Evolutionary conservation across 2,113 vertebrate genomes (phyloP).

Genomic region (Psilopogon haemacephalus): DNA sequence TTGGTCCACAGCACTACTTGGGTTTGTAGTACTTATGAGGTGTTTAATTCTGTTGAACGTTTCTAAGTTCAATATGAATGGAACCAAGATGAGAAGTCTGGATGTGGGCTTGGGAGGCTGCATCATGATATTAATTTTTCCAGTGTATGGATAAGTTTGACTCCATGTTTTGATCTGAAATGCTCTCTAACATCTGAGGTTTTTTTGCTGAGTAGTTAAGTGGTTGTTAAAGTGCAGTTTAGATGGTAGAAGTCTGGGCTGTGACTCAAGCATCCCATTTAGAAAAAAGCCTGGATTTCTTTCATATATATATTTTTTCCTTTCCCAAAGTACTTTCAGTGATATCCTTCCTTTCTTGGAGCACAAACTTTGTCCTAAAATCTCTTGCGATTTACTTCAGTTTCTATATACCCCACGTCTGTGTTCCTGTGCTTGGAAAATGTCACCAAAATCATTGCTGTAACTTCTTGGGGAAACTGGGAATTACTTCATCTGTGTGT

Average conservation of each 20-base stretch:
- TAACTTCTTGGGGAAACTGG: not conserved
- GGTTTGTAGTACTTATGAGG: not conserved
- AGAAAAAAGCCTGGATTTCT: not conserved
- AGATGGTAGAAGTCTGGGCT: not conserved
- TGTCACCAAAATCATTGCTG: not conserved
- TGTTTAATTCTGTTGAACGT: not conserved
- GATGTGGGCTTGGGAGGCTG: not conserved
- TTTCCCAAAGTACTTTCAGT: not conserved
- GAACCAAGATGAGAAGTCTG: not conserved
- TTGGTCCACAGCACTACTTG: not conserved
- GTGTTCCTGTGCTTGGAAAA: not conserved
- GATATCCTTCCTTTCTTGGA: not conserved
- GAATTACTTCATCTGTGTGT: not conserved
- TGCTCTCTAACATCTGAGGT: not conserved
- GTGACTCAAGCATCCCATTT: not conserved
- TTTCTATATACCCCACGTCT: not conserved
- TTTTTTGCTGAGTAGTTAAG: not conserved
- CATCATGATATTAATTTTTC: fast-evolving
- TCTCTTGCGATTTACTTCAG: not conserved
- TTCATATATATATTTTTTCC: not conserved
- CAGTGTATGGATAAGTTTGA: not conserved
- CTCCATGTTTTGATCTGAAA: not conserved
- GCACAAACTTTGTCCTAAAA: not conserved
- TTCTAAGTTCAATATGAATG: not conserved
- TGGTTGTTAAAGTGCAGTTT: not conserved